phyloP scores from a whole-genome alignment of 2,113 vertebrate species.

The Gymnogyps californianus region DNA sequence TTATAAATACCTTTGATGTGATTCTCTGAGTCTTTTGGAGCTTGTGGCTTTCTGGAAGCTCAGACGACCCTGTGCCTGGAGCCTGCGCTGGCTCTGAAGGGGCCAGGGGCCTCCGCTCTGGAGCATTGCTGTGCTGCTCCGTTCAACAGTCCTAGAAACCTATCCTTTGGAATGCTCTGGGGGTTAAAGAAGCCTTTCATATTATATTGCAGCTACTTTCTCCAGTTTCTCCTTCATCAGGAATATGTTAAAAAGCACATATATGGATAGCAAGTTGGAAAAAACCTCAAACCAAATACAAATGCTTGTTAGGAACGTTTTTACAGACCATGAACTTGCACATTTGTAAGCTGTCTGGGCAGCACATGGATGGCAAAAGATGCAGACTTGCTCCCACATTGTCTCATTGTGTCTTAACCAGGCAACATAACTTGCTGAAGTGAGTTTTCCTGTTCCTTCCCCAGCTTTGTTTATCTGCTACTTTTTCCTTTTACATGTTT shows the following conservation, averaged over 20 bases:
- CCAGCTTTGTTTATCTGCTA: background rate
- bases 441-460: background rate
- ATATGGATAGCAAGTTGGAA: background rate
- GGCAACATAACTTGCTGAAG: background rate
- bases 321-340: background rate
- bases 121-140: background rate
- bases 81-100: background rate
- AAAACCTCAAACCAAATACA: background rate
- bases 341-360: background rate
- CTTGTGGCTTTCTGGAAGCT: background rate
- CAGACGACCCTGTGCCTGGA: rapidly evolving
- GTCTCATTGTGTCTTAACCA: background rate
- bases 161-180: background rate
- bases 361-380: background rate
- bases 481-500: background rate
- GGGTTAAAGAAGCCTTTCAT: background rate
- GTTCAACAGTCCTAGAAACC: background rate
- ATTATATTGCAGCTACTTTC: background rate
- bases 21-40: background rate
- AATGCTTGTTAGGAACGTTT: background rate
- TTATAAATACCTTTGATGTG: background rate
- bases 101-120: background rate
- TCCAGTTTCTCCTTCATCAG: background rate
- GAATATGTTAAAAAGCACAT: background rate
- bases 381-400: background rate